Percentiles rank a stretch among this genome's conserved stretches.
Conservation (phyloP, 2,797 vertebrate genomes). For the Intellagama lesueurii region DNA sequence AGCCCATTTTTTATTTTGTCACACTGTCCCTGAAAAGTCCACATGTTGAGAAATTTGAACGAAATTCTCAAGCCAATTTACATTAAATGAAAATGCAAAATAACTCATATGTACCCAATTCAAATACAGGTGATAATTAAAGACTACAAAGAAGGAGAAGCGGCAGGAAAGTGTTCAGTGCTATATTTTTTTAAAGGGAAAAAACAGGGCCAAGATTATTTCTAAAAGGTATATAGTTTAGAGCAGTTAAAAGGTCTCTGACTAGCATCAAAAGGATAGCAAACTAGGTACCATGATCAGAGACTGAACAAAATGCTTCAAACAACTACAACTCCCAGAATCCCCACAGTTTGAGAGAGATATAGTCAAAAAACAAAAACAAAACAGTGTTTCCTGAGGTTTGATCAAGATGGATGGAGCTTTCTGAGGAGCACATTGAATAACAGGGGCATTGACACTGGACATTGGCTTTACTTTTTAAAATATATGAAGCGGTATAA, state of each 20-base stretch:
- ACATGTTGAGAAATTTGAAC: too few species aligned
- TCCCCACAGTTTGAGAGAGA: too few species aligned
- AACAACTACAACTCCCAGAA: too few species aligned
- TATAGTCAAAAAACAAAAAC: too few species aligned
- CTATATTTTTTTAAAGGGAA: not conserved
- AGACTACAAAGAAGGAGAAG: not conserved
- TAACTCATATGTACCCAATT: not conserved
- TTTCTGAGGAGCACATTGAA: not conserved
- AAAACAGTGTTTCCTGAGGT: too few species aligned
- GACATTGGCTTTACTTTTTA: not conserved
- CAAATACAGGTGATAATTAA: not conserved
- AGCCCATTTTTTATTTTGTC: too few species aligned
- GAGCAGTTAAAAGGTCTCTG: too few species aligned
- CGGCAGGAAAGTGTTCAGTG: not conserved
- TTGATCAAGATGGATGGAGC: not conserved
- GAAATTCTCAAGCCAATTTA: not conserved
- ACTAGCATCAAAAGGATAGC: not conserved
- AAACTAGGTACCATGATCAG: too few species aligned
- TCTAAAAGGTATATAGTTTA: not conserved
- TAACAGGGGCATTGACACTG: not conserved
- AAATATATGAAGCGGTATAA: not conserved
- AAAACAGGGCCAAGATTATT: not conserved
- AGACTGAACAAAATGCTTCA: too few species aligned
- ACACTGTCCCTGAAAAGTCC: too few species aligned
- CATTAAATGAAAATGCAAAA: not conserved